These are phyloP conservation scores for Sorex fumeus DNA, from an alignment of 2,113 vertebrate genomes.

Conservation along the genomic window DNA sequence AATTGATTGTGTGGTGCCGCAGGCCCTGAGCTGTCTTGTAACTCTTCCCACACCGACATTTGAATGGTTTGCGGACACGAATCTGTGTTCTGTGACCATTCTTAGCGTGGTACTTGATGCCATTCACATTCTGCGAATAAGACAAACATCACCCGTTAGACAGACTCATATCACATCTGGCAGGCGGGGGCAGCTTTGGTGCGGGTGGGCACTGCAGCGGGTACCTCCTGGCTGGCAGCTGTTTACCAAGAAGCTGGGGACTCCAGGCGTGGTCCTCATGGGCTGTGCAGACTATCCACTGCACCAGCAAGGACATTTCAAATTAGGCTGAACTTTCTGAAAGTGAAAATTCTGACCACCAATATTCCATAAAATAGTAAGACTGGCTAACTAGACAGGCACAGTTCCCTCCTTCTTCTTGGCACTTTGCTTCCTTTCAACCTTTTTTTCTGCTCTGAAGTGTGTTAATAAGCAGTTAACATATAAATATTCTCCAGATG, in stretches of 20 bases:
- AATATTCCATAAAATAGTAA: background rate
- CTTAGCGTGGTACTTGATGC: slow-evolving; percentile 99
- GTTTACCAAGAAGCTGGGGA: background rate
- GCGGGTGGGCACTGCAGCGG: background rate
- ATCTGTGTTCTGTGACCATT: slow-evolving; percentile 99
- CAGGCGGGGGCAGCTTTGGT: background rate
- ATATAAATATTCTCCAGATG: background rate
- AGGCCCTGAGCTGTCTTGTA: slow-evolving; percentile 99
- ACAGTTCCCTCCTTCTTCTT: background rate
- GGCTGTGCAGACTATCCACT: background rate
- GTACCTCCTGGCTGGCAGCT: background rate
- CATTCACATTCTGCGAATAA: slow-evolving; percentile 96
- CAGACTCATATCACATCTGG: background rate
- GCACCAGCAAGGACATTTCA: background rate
- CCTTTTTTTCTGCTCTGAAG: slow-evolving; percentile 1
- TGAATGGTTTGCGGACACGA: slow-evolving; percentile 98
- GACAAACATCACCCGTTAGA: slow-evolving; percentile 42
- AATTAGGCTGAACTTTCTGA: background rate
- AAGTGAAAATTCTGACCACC: background rate
- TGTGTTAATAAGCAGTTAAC: background rate
- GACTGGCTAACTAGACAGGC: background rate
- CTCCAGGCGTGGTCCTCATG: background rate
- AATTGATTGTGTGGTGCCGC: slow-evolving; percentile 99
- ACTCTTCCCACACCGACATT: slow-evolving; percentile 99
- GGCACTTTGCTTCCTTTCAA: background rate